Evolutionary conservation across 2,888 invertebrate genomes (phyloP).

Genomic region (Bombylius discolor): DNA sequence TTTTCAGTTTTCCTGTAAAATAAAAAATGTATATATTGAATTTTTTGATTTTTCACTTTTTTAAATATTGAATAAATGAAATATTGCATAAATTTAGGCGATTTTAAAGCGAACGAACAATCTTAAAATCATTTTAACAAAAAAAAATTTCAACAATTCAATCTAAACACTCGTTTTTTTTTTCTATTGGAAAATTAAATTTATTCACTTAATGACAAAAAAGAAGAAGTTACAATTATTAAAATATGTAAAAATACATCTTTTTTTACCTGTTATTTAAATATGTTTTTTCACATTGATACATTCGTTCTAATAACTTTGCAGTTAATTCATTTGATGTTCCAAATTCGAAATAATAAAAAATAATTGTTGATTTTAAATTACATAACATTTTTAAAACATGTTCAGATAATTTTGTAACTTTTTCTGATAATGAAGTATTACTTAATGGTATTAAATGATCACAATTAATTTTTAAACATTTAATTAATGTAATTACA

Average conservation of each 20-base stretch:
- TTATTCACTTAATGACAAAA: too few species aligned
- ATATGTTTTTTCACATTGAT: slow-evolving; percentile 26
- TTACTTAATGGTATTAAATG: too few species aligned
- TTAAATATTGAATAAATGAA: too few species aligned
- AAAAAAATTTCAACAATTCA: neutral
- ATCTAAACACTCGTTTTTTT: too few species aligned
- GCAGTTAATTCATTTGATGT: slow-evolving; percentile 22
- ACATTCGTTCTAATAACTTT: slow-evolving; percentile 22
- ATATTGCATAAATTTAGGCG: neutral
- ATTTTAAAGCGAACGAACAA: neutral
- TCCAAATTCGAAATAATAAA: slow-evolving; percentile 29
- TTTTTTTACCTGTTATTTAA: slow-evolving; percentile 24
- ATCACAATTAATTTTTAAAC: too few species aligned
- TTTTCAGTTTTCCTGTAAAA: slow-evolving; percentile 20
- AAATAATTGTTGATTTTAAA: slow-evolving; percentile 14
- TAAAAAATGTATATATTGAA: neutral
- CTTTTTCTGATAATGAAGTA: too few species aligned
- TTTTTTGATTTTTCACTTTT: too few species aligned
- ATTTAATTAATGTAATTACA: too few species aligned
- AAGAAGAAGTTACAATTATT: too few species aligned
- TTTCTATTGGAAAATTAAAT: too few species aligned
- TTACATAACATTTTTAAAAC: slow-evolving; percentile 22
- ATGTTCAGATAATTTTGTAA: neutral
- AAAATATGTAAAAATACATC: too few species aligned
- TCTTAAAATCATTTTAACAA: neutral